phyloP scores from a whole-genome alignment of 2,888 invertebrate genomes.

The Agonopterix subpropinquella region DNA sequence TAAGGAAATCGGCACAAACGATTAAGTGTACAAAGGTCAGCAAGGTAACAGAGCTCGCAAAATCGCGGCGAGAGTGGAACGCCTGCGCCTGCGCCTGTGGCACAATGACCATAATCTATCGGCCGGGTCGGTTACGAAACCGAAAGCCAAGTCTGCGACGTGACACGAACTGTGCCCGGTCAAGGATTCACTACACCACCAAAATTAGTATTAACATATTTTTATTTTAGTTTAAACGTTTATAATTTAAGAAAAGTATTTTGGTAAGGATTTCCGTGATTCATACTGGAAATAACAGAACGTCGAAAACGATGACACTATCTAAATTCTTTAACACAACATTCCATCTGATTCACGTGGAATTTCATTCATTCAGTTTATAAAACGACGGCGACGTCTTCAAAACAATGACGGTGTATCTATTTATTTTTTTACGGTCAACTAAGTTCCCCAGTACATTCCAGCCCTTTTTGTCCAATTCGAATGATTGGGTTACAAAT shows the following conservation, averaged over 20 bases:
- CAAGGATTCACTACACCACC: constrained; percentile 21
- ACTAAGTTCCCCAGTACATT: constrained; percentile 1
- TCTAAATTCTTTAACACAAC: too few species aligned
- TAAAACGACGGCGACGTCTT: neutral
- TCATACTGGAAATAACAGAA: too few species aligned
- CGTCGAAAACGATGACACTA: too few species aligned
- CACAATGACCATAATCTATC: constrained; percentile 59
- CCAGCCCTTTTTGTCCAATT: neutral
- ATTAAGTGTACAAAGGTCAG: constrained; percentile 31
- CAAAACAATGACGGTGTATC: constrained; percentile 5
- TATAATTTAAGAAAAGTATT: too few species aligned
- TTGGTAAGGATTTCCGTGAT: too few species aligned
- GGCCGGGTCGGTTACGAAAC: constrained; percentile 49
- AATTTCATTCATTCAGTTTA: neutral
- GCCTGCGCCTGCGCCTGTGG: constrained; percentile 45
- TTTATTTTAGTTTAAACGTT: neutral
- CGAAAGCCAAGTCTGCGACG: constrained; percentile 39
- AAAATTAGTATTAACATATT: neutral
- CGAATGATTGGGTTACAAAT: too few species aligned
- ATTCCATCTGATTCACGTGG: constrained; percentile 1
- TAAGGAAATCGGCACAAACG: constrained; percentile 28
- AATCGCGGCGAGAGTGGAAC: constrained; percentile 45
- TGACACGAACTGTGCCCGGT: constrained; percentile 38
- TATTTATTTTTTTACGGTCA: constrained; percentile 7
- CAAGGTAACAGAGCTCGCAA: constrained; percentile 25